Evolutionary conservation across 2,888 invertebrate species (phyloP), one percentile per base, ranked within the genome.

Genomic region (Luperina nickerlii): DNA sequence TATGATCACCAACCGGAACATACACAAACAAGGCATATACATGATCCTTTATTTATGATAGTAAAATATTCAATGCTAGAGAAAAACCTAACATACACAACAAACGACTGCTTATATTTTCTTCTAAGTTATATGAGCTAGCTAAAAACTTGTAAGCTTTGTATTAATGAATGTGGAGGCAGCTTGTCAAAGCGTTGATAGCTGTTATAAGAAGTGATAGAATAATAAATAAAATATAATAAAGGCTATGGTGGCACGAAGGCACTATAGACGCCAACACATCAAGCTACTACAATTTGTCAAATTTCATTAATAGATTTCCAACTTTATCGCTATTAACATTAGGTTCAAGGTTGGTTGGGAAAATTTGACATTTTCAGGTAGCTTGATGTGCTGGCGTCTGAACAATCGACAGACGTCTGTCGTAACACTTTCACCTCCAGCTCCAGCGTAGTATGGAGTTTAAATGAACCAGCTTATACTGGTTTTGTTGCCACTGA

Each of bases 141-240:
- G 38, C 32, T 42, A 83, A 86, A 74, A 86, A 84, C 87, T 82
- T 63, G 83, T 54, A 74, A 60, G 27, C 24, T 51, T 75, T 65
- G 60, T 69, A 73, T 70, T 65, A 20, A 74, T 54, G 45, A 70
- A 76, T 54, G 51, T 62, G 62, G 42, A 51, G 24, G 38, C 67
- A 67, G 67, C 69, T 51, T 77, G 51, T 86, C 83, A 70, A 38
- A n/a, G 45, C 20, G 6, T 60, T 51, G 83, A 66, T 60, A 51
- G 42, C 57, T n/a, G 38, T 18, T n/a, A n/a, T 15, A 66, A 74
- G n/a, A 74, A 54, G 45, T n/a, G 32, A 20, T 20, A 57, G 63
- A 83, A 68, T 32, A 27, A 62, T 68, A 48, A 13, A 82, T 82
- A 38, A 45, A 57, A 57, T 48, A 75, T 45, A 38, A 1, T 48